phyloP scores from a whole-genome alignment of 2,797 vertebrate species.

The Falco rusticolus region DNA sequence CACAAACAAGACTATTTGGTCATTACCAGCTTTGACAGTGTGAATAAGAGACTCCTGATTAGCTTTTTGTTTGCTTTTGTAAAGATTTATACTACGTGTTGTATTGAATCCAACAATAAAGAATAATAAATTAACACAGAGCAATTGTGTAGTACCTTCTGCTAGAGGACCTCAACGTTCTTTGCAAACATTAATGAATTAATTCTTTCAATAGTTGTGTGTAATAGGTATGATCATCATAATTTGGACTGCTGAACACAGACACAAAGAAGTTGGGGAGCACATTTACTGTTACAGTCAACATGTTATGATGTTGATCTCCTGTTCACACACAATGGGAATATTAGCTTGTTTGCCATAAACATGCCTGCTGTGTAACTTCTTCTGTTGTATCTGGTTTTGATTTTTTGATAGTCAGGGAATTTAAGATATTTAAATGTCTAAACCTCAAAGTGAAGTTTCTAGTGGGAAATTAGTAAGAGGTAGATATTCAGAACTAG shows the following conservation, averaged over 20 bases:
- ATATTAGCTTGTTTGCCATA: slow-evolving; percentile 14
- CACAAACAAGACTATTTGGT: slow-evolving; percentile 67
- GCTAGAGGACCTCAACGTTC: slow-evolving; percentile 12
- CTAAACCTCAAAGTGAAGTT: neutral
- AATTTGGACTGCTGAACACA: slow-evolving; percentile 14
- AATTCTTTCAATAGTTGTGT: slow-evolving; percentile 6
- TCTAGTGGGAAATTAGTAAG: neutral
- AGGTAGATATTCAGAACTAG: neutral
- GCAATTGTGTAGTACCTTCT: slow-evolving; percentile 24
- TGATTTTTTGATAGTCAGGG: neutral
- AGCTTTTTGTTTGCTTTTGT: slow-evolving; percentile 48
- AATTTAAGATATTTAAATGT: neutral
- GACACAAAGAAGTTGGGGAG: neutral
- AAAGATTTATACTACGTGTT: slow-evolving; percentile 26
- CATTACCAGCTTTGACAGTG: slow-evolving; percentile 64
- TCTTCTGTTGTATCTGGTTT: neutral
- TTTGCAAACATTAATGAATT: slow-evolving; percentile 56
- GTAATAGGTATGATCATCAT: slow-evolving; percentile 37
- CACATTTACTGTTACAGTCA: neutral
- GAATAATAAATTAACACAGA: slow-evolving; percentile 49
- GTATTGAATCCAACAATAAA: slow-evolving; percentile 26
- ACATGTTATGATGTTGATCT: neutral
- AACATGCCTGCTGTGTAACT: neutral
- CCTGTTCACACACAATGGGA: neutral
- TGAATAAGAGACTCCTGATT: slow-evolving; percentile 58